phyloP scores from a whole-genome alignment of 2,113 vertebrate genomes.

The Pandion haliaetus region DNA sequence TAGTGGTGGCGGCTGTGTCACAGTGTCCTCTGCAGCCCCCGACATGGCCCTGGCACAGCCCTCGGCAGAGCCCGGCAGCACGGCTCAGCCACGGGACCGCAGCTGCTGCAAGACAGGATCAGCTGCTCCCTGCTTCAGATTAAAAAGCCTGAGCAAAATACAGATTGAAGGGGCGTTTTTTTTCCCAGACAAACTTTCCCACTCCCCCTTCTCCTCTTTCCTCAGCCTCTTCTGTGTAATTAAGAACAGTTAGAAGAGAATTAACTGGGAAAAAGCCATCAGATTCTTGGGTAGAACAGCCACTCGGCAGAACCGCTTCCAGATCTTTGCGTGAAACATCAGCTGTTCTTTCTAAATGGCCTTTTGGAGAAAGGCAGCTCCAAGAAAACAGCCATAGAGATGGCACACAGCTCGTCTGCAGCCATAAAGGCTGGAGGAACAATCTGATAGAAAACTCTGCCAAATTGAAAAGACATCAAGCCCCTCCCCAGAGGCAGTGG shows the following conservation, averaged over 20 bases:
- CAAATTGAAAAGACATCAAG: background rate
- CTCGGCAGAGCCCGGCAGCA: background rate
- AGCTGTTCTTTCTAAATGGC: background rate
- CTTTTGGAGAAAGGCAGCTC: background rate
- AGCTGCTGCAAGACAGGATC: background rate
- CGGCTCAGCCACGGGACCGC: accelerated
- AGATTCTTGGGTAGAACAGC: background rate
- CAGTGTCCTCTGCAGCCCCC: accelerated
- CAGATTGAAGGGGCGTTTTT: background rate
- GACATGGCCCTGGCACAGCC: background rate
- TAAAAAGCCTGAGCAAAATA: background rate
- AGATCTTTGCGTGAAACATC: accelerated
- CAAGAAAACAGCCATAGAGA: accelerated
- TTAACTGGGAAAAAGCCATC: background rate
- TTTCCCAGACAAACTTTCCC: background rate
- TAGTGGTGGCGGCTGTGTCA: background rate
- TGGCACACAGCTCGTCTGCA: background rate
- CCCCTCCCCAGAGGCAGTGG: background rate
- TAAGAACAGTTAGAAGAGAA: background rate
- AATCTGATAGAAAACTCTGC: background rate
- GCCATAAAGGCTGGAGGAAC: background rate
- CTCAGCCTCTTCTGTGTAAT: background rate
- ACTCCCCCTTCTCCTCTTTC: background rate
- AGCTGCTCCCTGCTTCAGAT: background rate
- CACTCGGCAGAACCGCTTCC: background rate